Conservation (phyloP, 2,888 invertebrate species). For the Limnephilus auricula region DNA sequence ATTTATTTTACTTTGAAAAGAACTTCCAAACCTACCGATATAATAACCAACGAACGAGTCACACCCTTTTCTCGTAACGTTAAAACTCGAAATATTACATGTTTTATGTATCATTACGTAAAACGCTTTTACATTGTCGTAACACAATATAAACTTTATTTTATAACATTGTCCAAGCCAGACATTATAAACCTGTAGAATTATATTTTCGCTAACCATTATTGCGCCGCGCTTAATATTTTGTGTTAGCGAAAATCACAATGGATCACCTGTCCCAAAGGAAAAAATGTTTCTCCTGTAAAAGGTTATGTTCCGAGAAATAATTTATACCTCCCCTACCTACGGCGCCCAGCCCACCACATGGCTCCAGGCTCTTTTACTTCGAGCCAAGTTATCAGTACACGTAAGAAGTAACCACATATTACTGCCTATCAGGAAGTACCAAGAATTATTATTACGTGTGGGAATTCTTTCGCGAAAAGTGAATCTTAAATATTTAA, state of each 20-base stretch:
- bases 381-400: background rate
- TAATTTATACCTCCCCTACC: constrained; percentile 21
- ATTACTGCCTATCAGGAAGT: background rate
- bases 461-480: background rate
- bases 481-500: background rate
- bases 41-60: background rate
- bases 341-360: background rate
- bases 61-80: background rate
- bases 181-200: background rate
- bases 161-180: background rate
- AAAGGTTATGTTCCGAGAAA: constrained; percentile 16
- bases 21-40: background rate
- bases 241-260: constrained; percentile 21
- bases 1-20: background rate
- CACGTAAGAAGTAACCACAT: background rate
- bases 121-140: background rate
- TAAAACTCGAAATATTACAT: background rate
- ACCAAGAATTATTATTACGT: background rate
- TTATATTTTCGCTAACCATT: background rate
- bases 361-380: background rate
- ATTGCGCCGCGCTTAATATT: constrained; percentile 3
- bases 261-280: constrained; percentile 10
- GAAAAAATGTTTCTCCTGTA: constrained; percentile 21
- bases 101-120: background rate
- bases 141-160: too few relatives aligned